Base-by-base conservation (phyloP, 1,140 invertebrate species). In the Brachionus paranguensis region DNA sequence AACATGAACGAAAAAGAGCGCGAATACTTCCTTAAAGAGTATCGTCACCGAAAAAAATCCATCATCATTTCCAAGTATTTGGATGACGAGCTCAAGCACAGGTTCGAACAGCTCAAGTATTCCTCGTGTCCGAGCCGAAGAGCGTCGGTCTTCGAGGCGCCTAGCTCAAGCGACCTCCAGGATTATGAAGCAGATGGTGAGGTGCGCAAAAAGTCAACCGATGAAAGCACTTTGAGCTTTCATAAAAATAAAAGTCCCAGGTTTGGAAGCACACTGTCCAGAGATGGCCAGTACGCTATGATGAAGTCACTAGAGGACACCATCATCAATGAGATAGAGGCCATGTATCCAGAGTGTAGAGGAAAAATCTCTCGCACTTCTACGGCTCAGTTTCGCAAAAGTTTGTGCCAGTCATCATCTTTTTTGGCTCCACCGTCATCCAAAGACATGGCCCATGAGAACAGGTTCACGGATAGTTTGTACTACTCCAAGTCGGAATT, bases 261-360 rank as follows among this genome's bases (percentile, higher is more conserved):
- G 8, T 72, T 72, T 47, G 68, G 68, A 43, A 79, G 76, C 24
- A 55, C 55, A 2, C 27, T 79, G 24, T 53, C 43, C 11, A 79
- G 29, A 55, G 76, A 79, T 64, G 76, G 76, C 2, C 76, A 79
- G 41, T 79, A 55, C 27, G 76, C 76, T 17, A 53, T 79, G 10
- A 79, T 79, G 55, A 79, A 79, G 33, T 60, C 76, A 1, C 20
- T 79, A 14, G 76, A 79, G 41, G 76, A 79, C 17, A 79, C 76
- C 7, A 79, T 79, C 17, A 41, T 79, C 11, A 53, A 64, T 64
- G 76, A 79, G 41, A 55, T 79, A 55, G 76, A 79, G 41, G 6
- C 24, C 20, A 79, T 20, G 8, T 79, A 60, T 55, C 76, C 76
- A 10, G 55, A 64, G 24, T 79, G 27, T 64, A 55, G 17, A 64